Conservation (phyloP, 2,113 vertebrate species). For the Bos taurus region DNA sequence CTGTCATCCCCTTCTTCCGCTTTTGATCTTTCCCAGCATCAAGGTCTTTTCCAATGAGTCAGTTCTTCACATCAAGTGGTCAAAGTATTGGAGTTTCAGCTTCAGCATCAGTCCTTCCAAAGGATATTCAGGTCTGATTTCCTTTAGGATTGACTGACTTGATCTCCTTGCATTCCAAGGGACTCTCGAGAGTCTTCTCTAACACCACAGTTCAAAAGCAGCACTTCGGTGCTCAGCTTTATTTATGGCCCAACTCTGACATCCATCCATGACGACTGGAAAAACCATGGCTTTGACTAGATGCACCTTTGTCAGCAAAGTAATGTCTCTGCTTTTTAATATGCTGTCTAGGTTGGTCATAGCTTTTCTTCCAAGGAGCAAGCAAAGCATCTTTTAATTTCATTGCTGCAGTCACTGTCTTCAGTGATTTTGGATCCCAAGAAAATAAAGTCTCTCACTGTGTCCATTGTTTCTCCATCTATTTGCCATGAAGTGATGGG, state of each 20-base stretch:
- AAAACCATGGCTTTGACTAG: neutral
- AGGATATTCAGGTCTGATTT: neutral
- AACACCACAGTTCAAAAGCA: neutral
- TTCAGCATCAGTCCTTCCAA: neutral
- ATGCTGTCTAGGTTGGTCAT: neutral
- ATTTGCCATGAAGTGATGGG: neutral
- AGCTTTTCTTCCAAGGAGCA: neutral
- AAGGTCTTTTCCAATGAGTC: neutral
- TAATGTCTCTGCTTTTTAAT: neutral
- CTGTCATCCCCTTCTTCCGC: neutral
- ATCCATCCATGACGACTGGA: neutral
- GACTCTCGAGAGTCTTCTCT: neutral
- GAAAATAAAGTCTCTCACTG: neutral
- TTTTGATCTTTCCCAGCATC: neutral
- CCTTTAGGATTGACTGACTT: neutral
- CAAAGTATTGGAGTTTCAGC: neutral
- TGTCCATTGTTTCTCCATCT: neutral
- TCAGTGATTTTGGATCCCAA: neutral
- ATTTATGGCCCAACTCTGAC: neutral
- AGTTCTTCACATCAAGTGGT: neutral
- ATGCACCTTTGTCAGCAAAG: neutral
- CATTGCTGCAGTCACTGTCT: neutral
- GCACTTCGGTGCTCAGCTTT: neutral
- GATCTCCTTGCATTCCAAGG: neutral
- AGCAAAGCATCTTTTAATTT: neutral